Base-by-base conservation (phyloP, 1,140 invertebrate genomes). In the Caenorhabditis inopinata region DNA sequence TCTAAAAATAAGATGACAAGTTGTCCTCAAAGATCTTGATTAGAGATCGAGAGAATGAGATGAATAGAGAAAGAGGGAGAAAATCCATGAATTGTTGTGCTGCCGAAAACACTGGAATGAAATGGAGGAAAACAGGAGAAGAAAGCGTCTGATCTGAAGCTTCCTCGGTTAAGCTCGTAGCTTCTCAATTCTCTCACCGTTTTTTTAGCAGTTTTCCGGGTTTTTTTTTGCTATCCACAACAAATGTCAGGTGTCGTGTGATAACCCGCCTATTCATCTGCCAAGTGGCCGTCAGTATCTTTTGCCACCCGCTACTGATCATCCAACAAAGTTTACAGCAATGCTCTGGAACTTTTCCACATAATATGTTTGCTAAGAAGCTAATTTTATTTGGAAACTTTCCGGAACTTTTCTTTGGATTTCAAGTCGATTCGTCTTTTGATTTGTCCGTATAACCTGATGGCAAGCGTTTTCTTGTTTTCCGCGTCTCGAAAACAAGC, bases 221-320 rank as follows among this genome's bases (percentile, higher is more conserved):
- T 32, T 47, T 42, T 21, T 47, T 7, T 23, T 29, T 45, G 35
- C 7, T 3, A 16, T 47, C n/a, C 38, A 23, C 62, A 45, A 73
- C 42, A 47, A 45, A 47, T 29, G 42, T 75, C 46, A 75, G 46
- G 46, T 75, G 73, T 47, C 73, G 73, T 47, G 73, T 68, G 58
- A 68, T 68, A 68, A 68, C 58, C 58, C 58, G 58, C 58, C 58
- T 58, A 25, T 51, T 7, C 49, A 32, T 27, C 58, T 68, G 58
- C 58, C 58, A 68, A 42, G 38, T 42, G 58, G 4, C 58, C n/a
- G n/a, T 68, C 21, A 68, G 58, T 42, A 68, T 68, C 58, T 12
- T 68, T 68, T 68, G 58, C 58, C 32, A 68, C 38, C 23, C 58
- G 58, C 35, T 51, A 51, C 7, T 25, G 25, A 32, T 58, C 51